Evolutionary conservation across 2,888 invertebrate species (phyloP).

Genomic region (Ariolimax columbianus): DNA sequence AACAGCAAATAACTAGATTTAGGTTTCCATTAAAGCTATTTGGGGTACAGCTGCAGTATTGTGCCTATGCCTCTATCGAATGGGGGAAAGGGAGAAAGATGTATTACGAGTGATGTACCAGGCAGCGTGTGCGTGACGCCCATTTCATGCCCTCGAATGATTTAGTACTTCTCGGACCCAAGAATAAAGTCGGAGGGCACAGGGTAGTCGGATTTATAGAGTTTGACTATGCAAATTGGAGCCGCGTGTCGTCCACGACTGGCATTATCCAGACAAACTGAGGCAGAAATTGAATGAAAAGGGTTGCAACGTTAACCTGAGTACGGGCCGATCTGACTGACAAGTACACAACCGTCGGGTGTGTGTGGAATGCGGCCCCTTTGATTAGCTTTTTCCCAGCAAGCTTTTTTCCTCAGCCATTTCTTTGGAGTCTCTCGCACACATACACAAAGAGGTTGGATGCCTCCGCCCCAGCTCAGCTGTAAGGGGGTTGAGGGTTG

Average conservation of each 20-base stretch:
- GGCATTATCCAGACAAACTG: neutral
- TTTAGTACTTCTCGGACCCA: neutral
- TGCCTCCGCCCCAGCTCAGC: no score
- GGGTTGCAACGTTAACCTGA: neutral
- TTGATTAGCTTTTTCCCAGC: neutral
- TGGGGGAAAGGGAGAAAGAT: no score
- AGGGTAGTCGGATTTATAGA: neutral
- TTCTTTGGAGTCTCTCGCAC: no score
- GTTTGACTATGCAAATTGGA: neutral
- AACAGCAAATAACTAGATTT: no score
- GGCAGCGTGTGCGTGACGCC: neutral
- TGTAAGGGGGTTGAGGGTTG: no score
- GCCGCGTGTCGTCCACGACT: neutral
- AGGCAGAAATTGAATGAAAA: neutral
- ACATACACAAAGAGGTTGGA: no score
- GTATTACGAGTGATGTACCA: neutral
- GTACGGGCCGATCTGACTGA: neutral
- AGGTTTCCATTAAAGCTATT: no score
- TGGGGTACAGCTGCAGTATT: no score
- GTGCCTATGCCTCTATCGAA: no score
- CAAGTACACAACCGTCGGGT: neutral
- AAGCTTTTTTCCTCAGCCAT: no score
- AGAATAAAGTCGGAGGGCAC: neutral
- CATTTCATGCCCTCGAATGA: neutral
- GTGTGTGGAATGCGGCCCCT: constrained; percentile 21